These are phyloP conservation scores for Trachemys scripta DNA, from an alignment of 2,113 vertebrate species.

Conservation along the genomic window DNA sequence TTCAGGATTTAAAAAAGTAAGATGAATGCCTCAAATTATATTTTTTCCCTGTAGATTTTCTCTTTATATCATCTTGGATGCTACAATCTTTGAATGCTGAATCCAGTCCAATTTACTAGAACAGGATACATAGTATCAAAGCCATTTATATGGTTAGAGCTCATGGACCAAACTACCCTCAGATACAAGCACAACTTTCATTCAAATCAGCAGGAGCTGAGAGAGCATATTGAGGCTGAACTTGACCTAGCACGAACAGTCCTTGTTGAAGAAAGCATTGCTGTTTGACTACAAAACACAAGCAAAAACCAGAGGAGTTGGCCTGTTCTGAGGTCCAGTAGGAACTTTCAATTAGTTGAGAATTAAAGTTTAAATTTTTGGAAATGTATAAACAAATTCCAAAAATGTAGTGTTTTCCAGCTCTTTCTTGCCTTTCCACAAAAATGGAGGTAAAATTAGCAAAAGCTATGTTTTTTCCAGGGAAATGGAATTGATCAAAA, in stretches of 20 bases:
- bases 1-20: too few species aligned
- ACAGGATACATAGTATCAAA: constrained; percentile 49
- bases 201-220: neutral
- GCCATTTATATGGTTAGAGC: constrained; percentile 1
- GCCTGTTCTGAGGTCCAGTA: neutral
- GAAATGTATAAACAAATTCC: too few species aligned
- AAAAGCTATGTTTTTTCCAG: neutral
- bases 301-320: neutral
- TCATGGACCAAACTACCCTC: neutral
- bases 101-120: constrained; percentile 74
- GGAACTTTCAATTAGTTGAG: neutral
- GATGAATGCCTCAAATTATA: constrained; percentile 14
- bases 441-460: neutral
- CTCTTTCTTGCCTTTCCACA: neutral
- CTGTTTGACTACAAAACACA: neutral
- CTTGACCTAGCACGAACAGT: neutral
- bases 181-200: neutral
- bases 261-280: neutral
- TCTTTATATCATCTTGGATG: constrained; percentile 79
- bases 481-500: neutral
- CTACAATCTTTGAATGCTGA: constrained; percentile 83
- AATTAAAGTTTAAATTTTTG: neutral
- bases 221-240: neutral
- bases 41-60: constrained; percentile 70
- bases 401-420: neutral